Conservation (phyloP, 2,797 vertebrate genomes). For the Sciurus carolinensis region DNA sequence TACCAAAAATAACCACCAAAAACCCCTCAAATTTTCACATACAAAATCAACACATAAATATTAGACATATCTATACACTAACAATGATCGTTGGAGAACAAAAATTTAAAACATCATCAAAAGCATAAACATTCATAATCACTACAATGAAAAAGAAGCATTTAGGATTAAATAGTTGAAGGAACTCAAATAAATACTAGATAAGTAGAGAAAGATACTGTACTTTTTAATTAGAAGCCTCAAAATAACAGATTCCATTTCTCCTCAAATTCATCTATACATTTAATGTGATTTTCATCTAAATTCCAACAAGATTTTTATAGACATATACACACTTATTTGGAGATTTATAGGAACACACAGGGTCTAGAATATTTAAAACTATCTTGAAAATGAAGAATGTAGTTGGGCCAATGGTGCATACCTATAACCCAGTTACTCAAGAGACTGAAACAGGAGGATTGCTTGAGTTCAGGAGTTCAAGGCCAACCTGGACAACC, state of each 20-base stretch:
- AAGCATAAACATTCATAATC: neutral
- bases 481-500: neutral
- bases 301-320: neutral
- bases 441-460: too few relatives aligned
- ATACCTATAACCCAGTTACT: too few relatives aligned
- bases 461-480: too few relatives aligned
- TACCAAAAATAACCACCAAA: neutral
- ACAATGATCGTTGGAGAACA: neutral
- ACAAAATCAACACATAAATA: neutral
- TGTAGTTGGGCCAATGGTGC: too few relatives aligned
- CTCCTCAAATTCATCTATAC: neutral
- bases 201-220: neutral
- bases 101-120: neutral
- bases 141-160: neutral
- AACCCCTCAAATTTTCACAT: neutral
- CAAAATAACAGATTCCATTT: neutral
- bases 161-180: neutral
- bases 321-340: neutral
- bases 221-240: neutral
- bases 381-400: neutral
- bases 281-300: neutral
- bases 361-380: neutral
- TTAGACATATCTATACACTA: neutral
- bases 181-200: neutral
- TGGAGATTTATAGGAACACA: neutral